Evolutionary conservation across 2,797 vertebrate species (phyloP).

Genomic region (Lacerta agilis): DNA sequence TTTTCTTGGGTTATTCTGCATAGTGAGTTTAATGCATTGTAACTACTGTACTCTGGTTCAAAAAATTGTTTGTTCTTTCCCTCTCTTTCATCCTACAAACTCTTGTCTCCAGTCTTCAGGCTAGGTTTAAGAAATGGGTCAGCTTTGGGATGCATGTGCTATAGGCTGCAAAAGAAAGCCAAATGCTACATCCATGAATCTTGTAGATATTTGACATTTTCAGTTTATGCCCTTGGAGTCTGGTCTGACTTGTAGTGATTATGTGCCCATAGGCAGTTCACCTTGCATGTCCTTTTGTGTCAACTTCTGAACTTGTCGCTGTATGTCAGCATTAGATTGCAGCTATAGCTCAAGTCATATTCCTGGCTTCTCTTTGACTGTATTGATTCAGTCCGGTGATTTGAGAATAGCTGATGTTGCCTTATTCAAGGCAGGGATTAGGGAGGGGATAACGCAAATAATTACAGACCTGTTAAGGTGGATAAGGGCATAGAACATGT

Average conservation of each 20-base stretch:
- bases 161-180: not conserved
- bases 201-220: not conserved
- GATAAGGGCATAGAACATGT: not conserved
- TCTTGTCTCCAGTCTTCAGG: not conserved
- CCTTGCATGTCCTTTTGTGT: slow-evolving; percentile 19
- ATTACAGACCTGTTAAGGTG: not conserved
- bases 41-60: too few relatives aligned
- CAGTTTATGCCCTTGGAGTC: not conserved
- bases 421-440: not conserved
- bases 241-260: too few relatives aligned
- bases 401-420: not conserved
- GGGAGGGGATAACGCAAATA: not conserved
- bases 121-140: slow-evolving; percentile 1
- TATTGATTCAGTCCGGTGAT: not conserved
- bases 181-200: not conserved
- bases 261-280: not conserved
- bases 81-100: not conserved
- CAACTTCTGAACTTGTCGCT: slow-evolving; percentile 22
- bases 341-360: not conserved
- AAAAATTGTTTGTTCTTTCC: too few relatives aligned
- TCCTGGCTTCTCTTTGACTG: slow-evolving; percentile 1
- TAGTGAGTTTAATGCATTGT: not conserved
- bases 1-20: not conserved
- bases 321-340: slow-evolving; percentile 13
- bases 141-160: not conserved